phyloP scores from a whole-genome alignment of 2,797 vertebrate species.

The Halcyon leucocephala region DNA sequence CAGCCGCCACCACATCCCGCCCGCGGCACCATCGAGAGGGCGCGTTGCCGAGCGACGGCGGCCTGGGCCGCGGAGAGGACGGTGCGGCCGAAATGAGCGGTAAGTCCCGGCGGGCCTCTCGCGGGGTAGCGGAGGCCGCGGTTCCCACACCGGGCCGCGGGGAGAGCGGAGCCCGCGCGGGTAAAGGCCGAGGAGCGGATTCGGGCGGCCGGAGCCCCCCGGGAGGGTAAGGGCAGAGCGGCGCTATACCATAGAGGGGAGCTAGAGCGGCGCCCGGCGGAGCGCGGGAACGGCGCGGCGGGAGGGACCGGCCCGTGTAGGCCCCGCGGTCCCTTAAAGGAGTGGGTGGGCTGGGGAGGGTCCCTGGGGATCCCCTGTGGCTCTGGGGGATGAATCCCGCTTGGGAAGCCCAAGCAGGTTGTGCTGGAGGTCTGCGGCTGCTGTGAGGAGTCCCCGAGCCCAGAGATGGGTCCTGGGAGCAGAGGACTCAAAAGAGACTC shows the following conservation, averaged over 20 bases:
- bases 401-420: fast-evolving
- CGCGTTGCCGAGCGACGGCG: neutral
- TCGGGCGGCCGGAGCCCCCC: no score
- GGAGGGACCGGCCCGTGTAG: neutral
- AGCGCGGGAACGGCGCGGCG: neutral
- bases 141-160: neutral
- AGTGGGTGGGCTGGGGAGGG: no score
- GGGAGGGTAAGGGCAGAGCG: neutral
- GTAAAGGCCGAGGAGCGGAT: no score
- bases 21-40: neutral
- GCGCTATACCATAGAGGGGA: neutral
- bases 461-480: neutral
- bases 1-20: constrained; percentile 42
- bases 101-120: no score
- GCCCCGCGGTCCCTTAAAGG: fast-evolving
- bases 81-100: no score
- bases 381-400: neutral
- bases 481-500: no score
- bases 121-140: neutral
- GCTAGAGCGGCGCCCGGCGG: neutral
- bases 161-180: no score
- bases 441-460: neutral
- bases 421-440: neutral
- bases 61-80: neutral
- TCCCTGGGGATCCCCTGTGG: no score